Base-by-base conservation (phyloP, 2,113 vertebrate genomes). In the Protomyctophum bolini region DNA sequence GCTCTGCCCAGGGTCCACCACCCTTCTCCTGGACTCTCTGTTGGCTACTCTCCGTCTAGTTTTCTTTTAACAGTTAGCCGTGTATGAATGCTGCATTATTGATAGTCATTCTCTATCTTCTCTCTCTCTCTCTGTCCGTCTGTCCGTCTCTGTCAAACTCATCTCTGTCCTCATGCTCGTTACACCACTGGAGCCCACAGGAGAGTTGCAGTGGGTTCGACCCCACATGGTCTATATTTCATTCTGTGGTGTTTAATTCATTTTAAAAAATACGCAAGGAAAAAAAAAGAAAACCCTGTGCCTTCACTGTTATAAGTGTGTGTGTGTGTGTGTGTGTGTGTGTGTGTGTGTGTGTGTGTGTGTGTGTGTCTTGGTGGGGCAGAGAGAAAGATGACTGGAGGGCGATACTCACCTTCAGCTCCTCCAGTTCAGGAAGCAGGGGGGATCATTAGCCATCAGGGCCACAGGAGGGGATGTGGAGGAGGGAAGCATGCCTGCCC, bases 171-270 rank as follows among this genome's bases (percentile, higher is more conserved):
- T 89, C 76, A 54, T 52, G 67, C 77, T 79, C 86, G 81, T 86
- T 87, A 85, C 73, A 80, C 60, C 10, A 80, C 83, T 77, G 70
- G 73, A 78, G 86, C 72, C 83, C 21, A 21, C 21, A 66, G 63
- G 82, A 86, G 86, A 85, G 48, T 75, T 81, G 73, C 79, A 75
- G 80, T 10, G 55, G 80, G 81, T 85, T 77, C 88, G 82, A 89
- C 81, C 87, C 85, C 83, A 69, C 69, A 83, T 82, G 85, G 82
- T 92, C 81, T 86, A 89, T 89, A 80, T 90, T 92, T 92, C 77
- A 91, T 89, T 86, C 76, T 72, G 75, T 82, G 73, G 85, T 77
- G 81, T 88, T 89, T 91, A 91, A 91, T 90, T 79, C 82, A 91
- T 90, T 87, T 90, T 92, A 86, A 79, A 89, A 87, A 85, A 84